phyloP scores from a whole-genome alignment of 2,888 invertebrate species.

The Dugesia japonica region DNA sequence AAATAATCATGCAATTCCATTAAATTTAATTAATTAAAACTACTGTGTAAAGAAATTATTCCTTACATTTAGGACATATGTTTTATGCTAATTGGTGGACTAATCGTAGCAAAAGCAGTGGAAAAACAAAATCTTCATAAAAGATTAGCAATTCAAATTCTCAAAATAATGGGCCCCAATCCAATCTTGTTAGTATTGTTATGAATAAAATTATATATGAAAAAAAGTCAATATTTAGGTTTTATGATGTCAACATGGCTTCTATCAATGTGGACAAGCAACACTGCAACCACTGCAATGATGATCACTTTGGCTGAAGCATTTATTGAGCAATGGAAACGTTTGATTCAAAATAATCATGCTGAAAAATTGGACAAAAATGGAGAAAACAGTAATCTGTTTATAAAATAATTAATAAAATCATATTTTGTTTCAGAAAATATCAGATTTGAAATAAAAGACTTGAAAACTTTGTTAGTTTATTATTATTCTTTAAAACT shows the following conservation, averaged over 20 bases:
- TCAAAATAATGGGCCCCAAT: background rate
- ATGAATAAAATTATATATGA: too few species aligned
- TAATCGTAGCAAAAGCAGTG: background rate
- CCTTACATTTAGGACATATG: background rate
- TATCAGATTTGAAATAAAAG: too few species aligned
- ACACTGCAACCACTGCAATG: background rate
- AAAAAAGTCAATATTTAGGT: background rate
- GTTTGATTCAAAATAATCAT: background rate
- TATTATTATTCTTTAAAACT: too few species aligned
- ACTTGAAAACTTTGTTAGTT: too few species aligned
- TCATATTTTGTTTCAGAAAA: too few species aligned
- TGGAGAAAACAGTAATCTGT: too few species aligned
- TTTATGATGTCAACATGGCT: background rate
- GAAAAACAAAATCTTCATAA: constrained; percentile 11
- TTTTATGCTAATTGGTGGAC: background rate
- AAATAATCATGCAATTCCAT: too few species aligned
- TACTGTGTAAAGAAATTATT: too few species aligned
- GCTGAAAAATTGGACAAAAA: too few species aligned
- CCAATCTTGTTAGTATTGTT: background rate
- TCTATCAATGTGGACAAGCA: background rate
- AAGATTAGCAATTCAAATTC: background rate
- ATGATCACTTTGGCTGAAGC: background rate
- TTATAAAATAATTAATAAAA: too few species aligned
- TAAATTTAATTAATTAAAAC: too few species aligned
- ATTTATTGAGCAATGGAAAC: background rate